Conservation (phyloP, 2,888 invertebrate species). For the Lysandra coridon region DNA sequence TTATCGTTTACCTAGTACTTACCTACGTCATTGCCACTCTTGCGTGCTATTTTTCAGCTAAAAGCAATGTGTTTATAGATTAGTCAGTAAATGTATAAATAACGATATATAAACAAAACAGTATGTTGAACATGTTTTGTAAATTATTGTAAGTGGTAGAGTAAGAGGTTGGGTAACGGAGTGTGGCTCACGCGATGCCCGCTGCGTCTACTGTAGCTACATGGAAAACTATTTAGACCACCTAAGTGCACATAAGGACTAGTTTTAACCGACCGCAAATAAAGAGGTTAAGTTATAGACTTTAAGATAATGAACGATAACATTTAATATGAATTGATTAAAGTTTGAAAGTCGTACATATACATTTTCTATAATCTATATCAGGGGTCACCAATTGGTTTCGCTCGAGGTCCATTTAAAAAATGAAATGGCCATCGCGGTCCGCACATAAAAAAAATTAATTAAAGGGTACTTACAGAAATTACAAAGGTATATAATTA, state of each 20-base stretch:
- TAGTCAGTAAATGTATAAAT: background rate
- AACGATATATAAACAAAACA: background rate
- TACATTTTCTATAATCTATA: too few relatives aligned
- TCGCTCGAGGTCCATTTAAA: too few relatives aligned
- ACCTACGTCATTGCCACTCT: background rate
- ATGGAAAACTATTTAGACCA: slow-evolving; percentile 27
- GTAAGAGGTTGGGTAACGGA: slow-evolving; percentile 63
- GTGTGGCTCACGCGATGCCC: slow-evolving; percentile 59
- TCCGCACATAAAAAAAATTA: too few relatives aligned
- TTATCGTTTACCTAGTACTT: background rate
- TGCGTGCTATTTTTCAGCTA: background rate
- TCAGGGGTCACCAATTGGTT: too few relatives aligned
- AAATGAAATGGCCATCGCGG: too few relatives aligned
- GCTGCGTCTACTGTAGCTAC: slow-evolving; percentile 46
- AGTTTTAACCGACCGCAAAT: background rate
- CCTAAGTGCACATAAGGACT: background rate
- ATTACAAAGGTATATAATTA: too few relatives aligned
- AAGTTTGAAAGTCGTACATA: too few relatives aligned
- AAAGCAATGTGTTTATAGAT: background rate
- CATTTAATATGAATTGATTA: too few relatives aligned
- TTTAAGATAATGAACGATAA: background rate
- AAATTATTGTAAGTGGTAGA: slow-evolving; percentile 56
- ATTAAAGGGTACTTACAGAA: too few relatives aligned
- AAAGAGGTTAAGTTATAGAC: background rate
- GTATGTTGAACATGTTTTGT: slow-evolving; percentile 66